phyloP scores from a whole-genome alignment of 2,797 vertebrate genomes.

The Halcyon chelicuti region DNA sequence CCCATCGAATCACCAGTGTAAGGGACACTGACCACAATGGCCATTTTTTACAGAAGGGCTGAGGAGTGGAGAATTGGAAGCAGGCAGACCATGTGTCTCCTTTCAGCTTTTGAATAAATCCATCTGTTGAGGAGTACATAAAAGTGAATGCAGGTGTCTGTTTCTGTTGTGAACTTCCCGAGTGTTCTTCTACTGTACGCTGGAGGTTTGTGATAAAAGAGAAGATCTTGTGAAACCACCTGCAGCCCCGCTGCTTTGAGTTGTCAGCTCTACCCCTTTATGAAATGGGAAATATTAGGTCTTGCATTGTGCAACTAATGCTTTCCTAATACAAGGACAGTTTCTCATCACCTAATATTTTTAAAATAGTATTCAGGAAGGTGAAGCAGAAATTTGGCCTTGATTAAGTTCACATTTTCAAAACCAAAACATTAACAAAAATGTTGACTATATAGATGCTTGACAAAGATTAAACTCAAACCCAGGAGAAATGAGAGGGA shows the following conservation, averaged over 20 bases:
- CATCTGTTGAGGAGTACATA: not conserved
- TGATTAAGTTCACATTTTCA: not conserved
- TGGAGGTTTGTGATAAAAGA: not conserved
- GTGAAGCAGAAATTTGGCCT: not conserved
- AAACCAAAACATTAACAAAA: not conserved
- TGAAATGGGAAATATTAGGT: not conserved
- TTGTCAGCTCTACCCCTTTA: not conserved
- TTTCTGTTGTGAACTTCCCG: not conserved
- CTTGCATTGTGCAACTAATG: not conserved
- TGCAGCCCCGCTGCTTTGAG: not conserved
- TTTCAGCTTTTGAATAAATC: not conserved
- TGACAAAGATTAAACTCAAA: not conserved
- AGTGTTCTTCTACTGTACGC: not conserved
- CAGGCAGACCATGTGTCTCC: not conserved
- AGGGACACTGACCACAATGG: not conserved
- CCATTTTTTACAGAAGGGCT: not conserved
- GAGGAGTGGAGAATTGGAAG: not conserved
- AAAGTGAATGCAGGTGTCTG: not conserved
- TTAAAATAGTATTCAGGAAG: not conserved
- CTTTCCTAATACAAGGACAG: not conserved
- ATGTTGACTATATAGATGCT: not conserved
- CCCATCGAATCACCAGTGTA: not conserved
- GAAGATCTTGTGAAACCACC: not conserved
- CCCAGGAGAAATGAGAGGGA: not conserved
- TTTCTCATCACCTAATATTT: not conserved